Evolutionary conservation across 2,113 vertebrate genomes (phyloP).

Genomic region (Atrichornis clamosus): DNA sequence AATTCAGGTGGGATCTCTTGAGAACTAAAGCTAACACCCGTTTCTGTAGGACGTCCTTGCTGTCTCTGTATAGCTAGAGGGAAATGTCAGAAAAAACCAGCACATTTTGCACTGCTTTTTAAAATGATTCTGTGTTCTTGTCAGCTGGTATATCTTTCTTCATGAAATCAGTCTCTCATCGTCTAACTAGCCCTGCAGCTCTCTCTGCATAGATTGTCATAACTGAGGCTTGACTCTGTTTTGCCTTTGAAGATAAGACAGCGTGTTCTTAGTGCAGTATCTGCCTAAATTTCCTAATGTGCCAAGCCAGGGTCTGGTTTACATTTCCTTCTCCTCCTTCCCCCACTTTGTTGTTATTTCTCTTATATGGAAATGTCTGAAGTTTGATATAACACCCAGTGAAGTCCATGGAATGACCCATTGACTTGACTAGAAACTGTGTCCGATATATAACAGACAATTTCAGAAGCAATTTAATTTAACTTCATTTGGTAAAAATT

Average conservation of each 20-base stretch:
- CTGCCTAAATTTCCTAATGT: background rate
- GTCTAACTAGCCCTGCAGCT: constrained; percentile 38
- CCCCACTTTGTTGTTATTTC: background rate
- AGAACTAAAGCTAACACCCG: background rate
- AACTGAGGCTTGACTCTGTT: constrained; percentile 4
- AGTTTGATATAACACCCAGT: background rate
- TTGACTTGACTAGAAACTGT: background rate
- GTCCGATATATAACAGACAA: background rate
- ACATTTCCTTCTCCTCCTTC: background rate
- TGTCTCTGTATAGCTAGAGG: background rate
- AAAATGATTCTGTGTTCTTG: background rate
- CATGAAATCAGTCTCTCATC: constrained; percentile 25
- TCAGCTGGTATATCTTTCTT: constrained; percentile 30
- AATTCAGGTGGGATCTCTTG: background rate
- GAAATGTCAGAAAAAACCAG: background rate
- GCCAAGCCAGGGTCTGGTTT: background rate
- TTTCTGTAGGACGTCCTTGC: background rate
- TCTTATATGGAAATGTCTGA: background rate
- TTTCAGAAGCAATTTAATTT: background rate
- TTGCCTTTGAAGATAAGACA: constrained; percentile 56
- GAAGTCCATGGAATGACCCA: background rate
- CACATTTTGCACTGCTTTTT: background rate
- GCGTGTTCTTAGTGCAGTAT: background rate
- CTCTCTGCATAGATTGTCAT: constrained; percentile 12
- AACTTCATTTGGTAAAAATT: background rate